A percentile compares a stretch with the other conserved stretches of the same genome.
Evolutionary conservation across 2,113 vertebrate species (phyloP).

Genomic region (Campylomormyrus tamandua): DNA sequence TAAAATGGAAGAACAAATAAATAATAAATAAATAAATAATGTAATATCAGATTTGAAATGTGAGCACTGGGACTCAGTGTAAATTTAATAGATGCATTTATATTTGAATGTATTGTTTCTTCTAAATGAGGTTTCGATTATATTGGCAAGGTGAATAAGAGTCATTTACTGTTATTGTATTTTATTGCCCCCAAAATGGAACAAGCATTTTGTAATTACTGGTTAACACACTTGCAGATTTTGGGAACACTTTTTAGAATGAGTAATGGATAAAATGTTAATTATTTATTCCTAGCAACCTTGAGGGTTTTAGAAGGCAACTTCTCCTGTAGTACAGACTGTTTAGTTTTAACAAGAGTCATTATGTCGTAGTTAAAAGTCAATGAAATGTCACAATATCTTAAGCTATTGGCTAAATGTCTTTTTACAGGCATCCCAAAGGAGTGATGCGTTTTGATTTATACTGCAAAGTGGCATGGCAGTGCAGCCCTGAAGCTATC

Average conservation of each 20-base stretch:
- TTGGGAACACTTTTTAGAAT: background rate
- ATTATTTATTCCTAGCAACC: slow-evolving; percentile 15
- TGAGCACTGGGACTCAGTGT: background rate
- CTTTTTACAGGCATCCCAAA: slow-evolving; percentile 11
- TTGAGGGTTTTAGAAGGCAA: background rate
- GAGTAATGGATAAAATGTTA: background rate
- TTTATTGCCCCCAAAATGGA: slow-evolving; percentile 11
- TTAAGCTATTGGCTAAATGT: slow-evolving; percentile 12
- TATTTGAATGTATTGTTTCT: background rate
- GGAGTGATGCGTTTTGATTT: slow-evolving; percentile 9
- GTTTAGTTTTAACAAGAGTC: background rate
- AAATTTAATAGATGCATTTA: slow-evolving; percentile 10
- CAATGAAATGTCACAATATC: slow-evolving; percentile 17
- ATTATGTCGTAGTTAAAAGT: slow-evolving; percentile 18
- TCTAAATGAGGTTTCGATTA: background rate
- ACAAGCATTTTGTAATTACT: background rate
- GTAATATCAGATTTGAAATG: background rate
- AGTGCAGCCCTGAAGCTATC: background rate
- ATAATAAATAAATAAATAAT: background rate
- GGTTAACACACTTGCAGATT: background rate
- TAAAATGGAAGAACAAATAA: background rate
- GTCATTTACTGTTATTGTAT: slow-evolving; percentile 8
- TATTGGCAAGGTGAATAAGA: background rate
- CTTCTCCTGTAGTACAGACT: background rate
- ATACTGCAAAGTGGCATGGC: background rate